These are phyloP conservation scores for Drosophila carrolli DNA, from an alignment of 1,140 invertebrate genomes.

Conservation along the genomic window DNA sequence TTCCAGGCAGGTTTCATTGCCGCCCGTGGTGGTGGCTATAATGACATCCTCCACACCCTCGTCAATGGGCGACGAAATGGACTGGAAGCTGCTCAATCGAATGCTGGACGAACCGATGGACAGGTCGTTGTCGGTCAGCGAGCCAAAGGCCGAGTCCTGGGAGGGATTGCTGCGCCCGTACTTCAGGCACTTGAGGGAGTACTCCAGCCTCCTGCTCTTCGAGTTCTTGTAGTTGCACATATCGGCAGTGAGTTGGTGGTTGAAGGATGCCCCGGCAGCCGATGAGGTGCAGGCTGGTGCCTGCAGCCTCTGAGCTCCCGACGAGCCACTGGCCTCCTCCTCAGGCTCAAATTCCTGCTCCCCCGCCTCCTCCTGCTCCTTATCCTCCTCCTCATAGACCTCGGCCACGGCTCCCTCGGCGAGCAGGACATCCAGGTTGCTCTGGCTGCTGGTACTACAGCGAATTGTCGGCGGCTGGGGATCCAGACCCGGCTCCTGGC, in stretches of 20 bases:
- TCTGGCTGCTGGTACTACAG: constrained; percentile 76
- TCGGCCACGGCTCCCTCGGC: constrained; percentile 33
- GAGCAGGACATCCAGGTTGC: constrained; percentile 72
- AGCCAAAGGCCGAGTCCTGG: constrained; percentile 84
- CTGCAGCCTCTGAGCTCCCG: constrained; percentile 46
- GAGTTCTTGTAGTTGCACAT: constrained; percentile 84
- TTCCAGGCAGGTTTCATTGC: constrained; percentile 78
- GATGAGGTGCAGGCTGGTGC: constrained; percentile 40
- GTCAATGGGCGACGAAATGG: constrained; percentile 84
- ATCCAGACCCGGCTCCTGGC: constrained; percentile 43
- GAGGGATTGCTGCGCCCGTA: constrained; percentile 84
- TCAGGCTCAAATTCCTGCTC: constrained; percentile 33
- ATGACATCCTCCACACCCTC: constrained; percentile 84
- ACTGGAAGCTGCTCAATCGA: constrained; percentile 82
- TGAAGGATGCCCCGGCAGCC: constrained; percentile 60
- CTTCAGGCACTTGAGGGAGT: constrained; percentile 82
- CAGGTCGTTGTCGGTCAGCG: constrained; percentile 82
- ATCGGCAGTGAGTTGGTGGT: constrained; percentile 82
- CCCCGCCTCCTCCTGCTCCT: constrained; percentile 26
- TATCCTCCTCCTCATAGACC: constrained; percentile 11
- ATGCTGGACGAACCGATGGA: constrained; percentile 82
- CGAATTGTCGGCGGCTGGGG: constrained; percentile 62
- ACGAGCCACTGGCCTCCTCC: constrained; percentile 66
- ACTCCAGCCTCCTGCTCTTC: constrained; percentile 81
- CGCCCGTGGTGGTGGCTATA: constrained; percentile 82